Conservation (phyloP, 2,888 invertebrate genomes). For the Agrochola macilenta region DNA sequence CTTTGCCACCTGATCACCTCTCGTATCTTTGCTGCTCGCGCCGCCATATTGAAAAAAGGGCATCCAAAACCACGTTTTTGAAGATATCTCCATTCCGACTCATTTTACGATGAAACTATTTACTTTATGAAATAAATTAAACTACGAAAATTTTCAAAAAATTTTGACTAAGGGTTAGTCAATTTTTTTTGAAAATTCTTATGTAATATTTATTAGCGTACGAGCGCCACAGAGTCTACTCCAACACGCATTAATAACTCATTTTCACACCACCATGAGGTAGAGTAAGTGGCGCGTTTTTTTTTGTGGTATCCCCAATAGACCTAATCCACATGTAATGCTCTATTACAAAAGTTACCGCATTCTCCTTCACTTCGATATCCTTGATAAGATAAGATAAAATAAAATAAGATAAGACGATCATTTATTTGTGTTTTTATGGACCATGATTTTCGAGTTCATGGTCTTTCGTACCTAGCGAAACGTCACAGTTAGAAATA, state of each 20-base stretch:
- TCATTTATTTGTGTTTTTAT: too few species aligned
- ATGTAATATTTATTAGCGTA: neutral
- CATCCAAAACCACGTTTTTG: neutral
- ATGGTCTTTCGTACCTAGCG: too few species aligned
- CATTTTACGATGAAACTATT: too few species aligned
- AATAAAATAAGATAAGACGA: too few species aligned
- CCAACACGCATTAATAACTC: neutral
- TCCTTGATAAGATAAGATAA: too few species aligned
- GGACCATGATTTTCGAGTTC: too few species aligned
- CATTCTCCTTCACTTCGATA: neutral
- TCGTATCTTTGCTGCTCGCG: neutral
- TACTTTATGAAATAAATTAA: neutral
- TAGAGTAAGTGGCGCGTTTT: neutral
- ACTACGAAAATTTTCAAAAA: neutral
- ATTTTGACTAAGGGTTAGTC: too few species aligned
- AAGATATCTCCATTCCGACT: neutral
- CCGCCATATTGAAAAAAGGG: neutral
- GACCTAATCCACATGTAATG: neutral
- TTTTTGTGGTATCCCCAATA: neutral
- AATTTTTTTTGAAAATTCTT: too few species aligned
- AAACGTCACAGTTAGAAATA: too few species aligned
- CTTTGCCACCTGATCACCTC: too few species aligned
- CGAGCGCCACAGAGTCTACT: neutral
- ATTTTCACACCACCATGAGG: neutral
- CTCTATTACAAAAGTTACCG: neutral